Evolutionary conservation across 2,113 vertebrate species (phyloP), one percentile per base, ranked within the genome.

Genomic region (Cheilinus undulatus): DNA sequence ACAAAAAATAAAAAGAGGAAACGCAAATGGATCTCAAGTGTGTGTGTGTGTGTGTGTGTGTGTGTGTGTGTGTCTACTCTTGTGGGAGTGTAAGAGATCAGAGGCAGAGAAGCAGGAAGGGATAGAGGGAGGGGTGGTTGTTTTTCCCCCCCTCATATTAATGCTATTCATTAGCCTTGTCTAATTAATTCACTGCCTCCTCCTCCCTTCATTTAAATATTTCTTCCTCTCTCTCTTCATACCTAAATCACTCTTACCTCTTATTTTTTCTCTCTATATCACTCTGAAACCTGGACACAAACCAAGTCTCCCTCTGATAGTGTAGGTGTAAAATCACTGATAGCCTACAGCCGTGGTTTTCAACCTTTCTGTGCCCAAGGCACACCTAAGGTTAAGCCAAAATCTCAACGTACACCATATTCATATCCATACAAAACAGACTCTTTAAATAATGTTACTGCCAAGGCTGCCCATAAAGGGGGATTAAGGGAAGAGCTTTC

Each of bases 111-210:
- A 51, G 51, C 63, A 76, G 58, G 78, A 75, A 67, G 46, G 72
- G 20, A 79, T 70, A 7, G 74, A 80, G 80, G 80, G 78, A 71
- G 78, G 71, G 65, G 17, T 83, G 65, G 10, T 51, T 76, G 59
- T 70, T 79, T 65, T 77, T 76, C 73, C 65, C 57, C 64, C 56
- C 59, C 67, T 89, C 61, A 74, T 89, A 86, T 90, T 92, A 90
- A 90, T 91, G 72, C 80, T 80, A 77, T 92, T 93, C 86, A 92
- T 93, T 93, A 92, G 81, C 74, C 48, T 65, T 64, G 67, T 77
- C 71, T 92, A 87, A 94, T 93, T 93, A 92, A 92, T 89, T 86
- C 80, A 67, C 38, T 59, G 43, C 69, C 73, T 82, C 67, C 68
- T 73, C 63, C 74, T 59, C 60, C 66, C 74, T 79, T 84, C 75